These are phyloP conservation scores for Taxidea taxus DNA, from an alignment of 2,113 vertebrate species.

Conservation along the genomic window DNA sequence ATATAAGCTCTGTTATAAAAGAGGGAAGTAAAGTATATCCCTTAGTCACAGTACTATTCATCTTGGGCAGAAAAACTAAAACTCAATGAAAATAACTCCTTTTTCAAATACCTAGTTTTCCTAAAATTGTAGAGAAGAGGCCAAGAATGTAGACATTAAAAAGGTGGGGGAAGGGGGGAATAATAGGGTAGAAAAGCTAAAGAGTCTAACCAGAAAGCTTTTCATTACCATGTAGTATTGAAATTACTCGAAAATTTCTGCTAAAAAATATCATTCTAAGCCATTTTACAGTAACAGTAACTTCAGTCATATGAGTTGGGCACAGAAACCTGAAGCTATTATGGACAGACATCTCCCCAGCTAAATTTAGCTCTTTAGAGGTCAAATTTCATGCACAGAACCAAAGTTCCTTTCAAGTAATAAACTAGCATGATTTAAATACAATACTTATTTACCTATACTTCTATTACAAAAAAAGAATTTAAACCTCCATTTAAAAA, in stretches of 20 bases:
- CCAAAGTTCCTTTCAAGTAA: constrained; percentile 25
- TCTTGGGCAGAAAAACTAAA: background rate
- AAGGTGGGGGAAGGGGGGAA: no score
- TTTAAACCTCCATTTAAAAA: constrained; percentile 29
- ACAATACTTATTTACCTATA: background rate
- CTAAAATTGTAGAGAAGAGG: background rate
- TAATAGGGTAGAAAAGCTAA: background rate
- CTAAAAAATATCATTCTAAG: constrained; percentile 22
- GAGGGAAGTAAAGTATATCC: background rate
- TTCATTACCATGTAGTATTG: background rate
- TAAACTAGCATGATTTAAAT: background rate
- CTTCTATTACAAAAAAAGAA: constrained; percentile 23
- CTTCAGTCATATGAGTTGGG: background rate
- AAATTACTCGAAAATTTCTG: constrained; percentile 21
- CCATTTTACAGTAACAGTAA: constrained; percentile 7
- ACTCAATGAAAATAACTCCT: background rate
- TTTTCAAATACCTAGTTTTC: background rate
- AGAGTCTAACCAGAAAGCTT: background rate
- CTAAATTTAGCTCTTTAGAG: background rate
- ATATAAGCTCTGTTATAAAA: background rate
- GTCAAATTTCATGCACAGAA: background rate
- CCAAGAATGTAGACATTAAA: background rate
- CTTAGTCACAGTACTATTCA: background rate
- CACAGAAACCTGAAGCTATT: constrained; percentile 13
- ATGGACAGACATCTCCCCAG: background rate